Conservation (phyloP, 1,140 invertebrate species). For the Palaemon carinicauda region DNA sequence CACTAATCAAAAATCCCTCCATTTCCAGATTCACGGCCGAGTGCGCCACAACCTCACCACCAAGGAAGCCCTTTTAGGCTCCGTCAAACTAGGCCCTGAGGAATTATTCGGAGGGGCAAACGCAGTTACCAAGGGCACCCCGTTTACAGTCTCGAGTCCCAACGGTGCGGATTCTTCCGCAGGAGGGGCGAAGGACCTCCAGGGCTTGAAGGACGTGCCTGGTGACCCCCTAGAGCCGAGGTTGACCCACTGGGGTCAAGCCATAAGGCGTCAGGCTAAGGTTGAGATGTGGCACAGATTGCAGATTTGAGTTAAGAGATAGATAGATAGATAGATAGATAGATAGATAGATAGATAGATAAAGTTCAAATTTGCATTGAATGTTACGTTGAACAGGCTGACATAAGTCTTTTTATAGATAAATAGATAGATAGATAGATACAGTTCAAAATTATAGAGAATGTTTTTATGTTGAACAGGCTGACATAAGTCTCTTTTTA, state of each 20-base stretch:
- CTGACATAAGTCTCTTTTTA: no score
- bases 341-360: no score
- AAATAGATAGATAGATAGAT: no score
- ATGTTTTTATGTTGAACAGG: no score
- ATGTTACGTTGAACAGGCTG: no score
- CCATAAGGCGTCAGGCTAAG: slow-evolving; percentile 28
- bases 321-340: no score
- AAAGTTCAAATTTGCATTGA: no score
- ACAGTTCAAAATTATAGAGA: no score
- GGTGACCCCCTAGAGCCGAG: slow-evolving; percentile 32
- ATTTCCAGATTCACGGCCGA: slow-evolving; percentile 11
- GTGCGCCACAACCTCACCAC: slow-evolving; percentile 7
- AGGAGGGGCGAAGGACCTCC: not conserved
- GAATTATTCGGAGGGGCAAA: slow-evolving; percentile 26
- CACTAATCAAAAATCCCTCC: not conserved
- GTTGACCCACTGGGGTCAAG: slow-evolving; percentile 37
- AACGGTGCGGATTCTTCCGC: not conserved
- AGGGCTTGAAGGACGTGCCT: not conserved
- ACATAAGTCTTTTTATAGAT: no score
- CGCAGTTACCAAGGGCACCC: not conserved
- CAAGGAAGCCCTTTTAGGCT: slow-evolving; percentile 14
- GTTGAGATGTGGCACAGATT: slow-evolving; percentile 44
- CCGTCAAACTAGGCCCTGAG: slow-evolving; percentile 10
- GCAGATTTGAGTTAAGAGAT: not conserved
- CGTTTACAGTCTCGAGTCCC: not conserved